Conservation (phyloP, 1,140 invertebrate species). For the Cheumatopsyche charites region DNA sequence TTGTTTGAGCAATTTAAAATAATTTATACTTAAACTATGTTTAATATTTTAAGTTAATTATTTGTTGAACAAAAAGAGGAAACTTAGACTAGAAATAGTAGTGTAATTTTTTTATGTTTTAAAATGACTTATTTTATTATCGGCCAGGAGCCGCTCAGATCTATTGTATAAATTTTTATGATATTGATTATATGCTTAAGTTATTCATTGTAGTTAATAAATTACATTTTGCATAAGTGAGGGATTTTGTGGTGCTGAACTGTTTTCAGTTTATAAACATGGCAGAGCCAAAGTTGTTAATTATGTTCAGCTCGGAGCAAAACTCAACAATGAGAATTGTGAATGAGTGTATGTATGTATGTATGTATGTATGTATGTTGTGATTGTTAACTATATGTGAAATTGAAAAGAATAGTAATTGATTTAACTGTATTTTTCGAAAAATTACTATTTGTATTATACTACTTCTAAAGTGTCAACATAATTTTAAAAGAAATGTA, state of each 20-base stretch:
- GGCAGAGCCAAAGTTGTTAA: constrained; percentile 15
- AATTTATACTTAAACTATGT: constrained; percentile 24
- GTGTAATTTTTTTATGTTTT: constrained; percentile 1
- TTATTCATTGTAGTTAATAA: not conserved
- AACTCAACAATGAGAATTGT: not conserved
- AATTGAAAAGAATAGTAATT: too few relatives aligned
- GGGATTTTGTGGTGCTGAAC: not conserved
- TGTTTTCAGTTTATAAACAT: not conserved
- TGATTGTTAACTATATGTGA: too few relatives aligned
- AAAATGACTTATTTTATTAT: constrained; percentile 8
- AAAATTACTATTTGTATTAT: too few relatives aligned
- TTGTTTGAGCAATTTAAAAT: constrained; percentile 12
- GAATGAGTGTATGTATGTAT: too few relatives aligned
- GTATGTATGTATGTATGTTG: too few relatives aligned
- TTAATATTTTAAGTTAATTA: constrained; percentile 35
- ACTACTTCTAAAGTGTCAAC: too few relatives aligned
- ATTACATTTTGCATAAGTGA: not conserved
- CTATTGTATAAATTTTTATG: not conserved
- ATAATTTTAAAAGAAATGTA: too few relatives aligned
- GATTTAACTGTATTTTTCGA: not conserved
- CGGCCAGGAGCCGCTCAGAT: not conserved
- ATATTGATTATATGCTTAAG: not conserved
- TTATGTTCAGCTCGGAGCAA: too few relatives aligned
- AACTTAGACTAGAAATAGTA: constrained; percentile 8
- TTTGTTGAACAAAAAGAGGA: constrained; percentile 30